Percentiles rank a stretch among this genome's conserved stretches.
phyloP scores from a whole-genome alignment of 1,140 invertebrate genomes.

The Ganaspis sp. region DNA sequence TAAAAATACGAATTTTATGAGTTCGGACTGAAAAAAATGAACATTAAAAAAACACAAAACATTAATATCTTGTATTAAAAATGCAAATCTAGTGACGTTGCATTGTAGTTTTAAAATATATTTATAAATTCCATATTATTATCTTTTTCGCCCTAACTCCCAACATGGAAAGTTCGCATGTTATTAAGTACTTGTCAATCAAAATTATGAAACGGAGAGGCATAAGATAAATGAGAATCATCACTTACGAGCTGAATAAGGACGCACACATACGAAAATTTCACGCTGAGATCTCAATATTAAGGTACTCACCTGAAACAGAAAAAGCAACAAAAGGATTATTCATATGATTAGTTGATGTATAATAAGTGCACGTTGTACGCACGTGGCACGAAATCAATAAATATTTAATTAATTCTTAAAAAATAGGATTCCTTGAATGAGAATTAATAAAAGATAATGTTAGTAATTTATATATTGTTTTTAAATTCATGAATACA shows the following conservation, averaged over 20 bases:
- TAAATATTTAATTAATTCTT: slow-evolving; percentile 8
- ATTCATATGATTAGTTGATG: slow-evolving; percentile 49
- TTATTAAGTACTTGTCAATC: slow-evolving; percentile 42
- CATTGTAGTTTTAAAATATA: too few relatives aligned
- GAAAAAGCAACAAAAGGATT: slow-evolving; percentile 50
- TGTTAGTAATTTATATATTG: too few relatives aligned
- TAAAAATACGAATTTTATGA: too few relatives aligned
- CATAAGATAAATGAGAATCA: slow-evolving; percentile 32
- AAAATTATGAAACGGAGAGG: slow-evolving; percentile 46
- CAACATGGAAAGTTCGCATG: slow-evolving; percentile 15
- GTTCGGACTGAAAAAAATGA: too few relatives aligned
- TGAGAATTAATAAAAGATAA: too few relatives aligned
- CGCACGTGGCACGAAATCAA: background rate
- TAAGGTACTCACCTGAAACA: slow-evolving; percentile 66
- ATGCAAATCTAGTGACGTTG: too few relatives aligned
- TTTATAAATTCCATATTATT: too few relatives aligned
- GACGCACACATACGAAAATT: slow-evolving; percentile 36
- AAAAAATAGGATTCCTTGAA: background rate
- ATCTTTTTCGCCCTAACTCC: too few relatives aligned
- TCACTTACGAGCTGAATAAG: slow-evolving; percentile 44
- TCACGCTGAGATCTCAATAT: slow-evolving; percentile 53
- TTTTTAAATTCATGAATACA: too few relatives aligned
- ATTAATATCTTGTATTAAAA: too few relatives aligned
- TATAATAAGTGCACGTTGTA: background rate
- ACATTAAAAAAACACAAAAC: too few relatives aligned